Conservation (phyloP, 2,797 vertebrate species). For the Pantherophis alleghaniensis region DNA sequence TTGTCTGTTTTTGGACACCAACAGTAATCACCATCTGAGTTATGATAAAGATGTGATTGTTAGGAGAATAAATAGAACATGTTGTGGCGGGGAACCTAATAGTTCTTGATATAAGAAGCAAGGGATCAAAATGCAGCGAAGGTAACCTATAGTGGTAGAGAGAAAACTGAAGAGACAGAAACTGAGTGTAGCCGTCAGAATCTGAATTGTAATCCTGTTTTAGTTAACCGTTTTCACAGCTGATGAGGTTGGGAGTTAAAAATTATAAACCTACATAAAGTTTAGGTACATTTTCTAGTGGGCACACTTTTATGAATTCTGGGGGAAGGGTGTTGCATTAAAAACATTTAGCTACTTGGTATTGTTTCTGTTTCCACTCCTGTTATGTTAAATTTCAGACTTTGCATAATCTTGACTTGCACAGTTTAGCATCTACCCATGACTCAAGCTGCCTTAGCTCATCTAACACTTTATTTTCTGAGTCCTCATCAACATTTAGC, state of each 20-base stretch:
- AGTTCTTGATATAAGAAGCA: conserved; percentile 12
- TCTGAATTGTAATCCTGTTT: neutral
- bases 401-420: neutral
- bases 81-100: neutral
- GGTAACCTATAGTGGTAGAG: neutral
- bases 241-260: neutral
- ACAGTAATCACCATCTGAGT: neutral
- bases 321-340: neutral
- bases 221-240: neutral
- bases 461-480: neutral
- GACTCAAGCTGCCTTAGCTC: neutral
- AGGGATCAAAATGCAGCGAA: neutral
- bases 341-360: neutral
- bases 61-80: conserved; percentile 25
- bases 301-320: neutral
- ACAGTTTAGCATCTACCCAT: neutral
- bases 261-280: neutral
- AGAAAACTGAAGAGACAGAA: neutral
- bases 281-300: neutral
- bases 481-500: neutral
- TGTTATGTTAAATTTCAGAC: neutral
- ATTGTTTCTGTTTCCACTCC: neutral
- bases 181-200: neutral
- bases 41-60: conserved; percentile 23
- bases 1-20: conserved; percentile 21